Evolutionary conservation across 2,888 invertebrate species (phyloP), one percentile per base, ranked within the genome.

Genomic region (Monoplex corrugatus): DNA sequence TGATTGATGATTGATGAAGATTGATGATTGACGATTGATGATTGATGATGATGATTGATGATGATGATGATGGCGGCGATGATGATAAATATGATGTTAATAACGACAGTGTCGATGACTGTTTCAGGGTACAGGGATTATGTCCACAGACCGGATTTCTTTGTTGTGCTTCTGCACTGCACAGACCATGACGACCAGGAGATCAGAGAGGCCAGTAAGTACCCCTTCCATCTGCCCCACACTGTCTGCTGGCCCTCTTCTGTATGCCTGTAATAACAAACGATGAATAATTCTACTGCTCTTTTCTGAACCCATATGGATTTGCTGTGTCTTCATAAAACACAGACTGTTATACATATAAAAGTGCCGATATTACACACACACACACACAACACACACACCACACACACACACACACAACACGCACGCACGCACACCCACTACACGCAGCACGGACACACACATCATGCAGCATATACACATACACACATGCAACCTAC

Each of bases 121-220:
- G 85, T 90, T 91, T 38, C 90, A 92, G 92, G 93, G 93, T 93
- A 92, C 87, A 90, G 90, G 38, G 92, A 92, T 23, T 90, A 92
- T 75, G 91, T 92, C n/a, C 91, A 92, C 88, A 90, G 89, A 78
- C 92, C 92, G 2, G 91, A 92, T 32, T 92, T 92, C 89, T 91
- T 86, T n/a, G 91, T 92, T 0, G 88, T 93, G 3, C 87, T 93
- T 19, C 91, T 93, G 13, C 92, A 93, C 85, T 92, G 92, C 80
- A 92, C 92, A 0, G 92, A 92, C 83, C 91, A 92, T n/a, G 89
- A 92, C 35, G 89, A 91, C 44, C 91, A 92, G 83, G 91, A 91
- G 38, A 90, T 92, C 28, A 87, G 92, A 35, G 92, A 92, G 78
- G 92, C 92, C 35, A 92, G 92, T 92, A 84, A 91, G 91, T 90